Conservation (phyloP, 2,888 invertebrate species). For the Punctoribates punctum region DNA sequence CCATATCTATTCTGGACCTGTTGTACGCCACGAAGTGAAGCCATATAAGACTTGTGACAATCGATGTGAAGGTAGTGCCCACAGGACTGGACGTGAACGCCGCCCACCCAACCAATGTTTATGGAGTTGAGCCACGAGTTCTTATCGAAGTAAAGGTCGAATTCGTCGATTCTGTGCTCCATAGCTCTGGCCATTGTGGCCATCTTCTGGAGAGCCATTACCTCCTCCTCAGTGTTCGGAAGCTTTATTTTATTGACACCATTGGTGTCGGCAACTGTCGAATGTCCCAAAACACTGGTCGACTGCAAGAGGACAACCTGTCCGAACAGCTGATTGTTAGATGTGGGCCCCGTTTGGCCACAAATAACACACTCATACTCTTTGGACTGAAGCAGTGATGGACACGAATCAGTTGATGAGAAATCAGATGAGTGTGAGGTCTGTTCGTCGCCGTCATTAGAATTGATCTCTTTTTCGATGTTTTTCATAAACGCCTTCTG, state of each 20-base stretch:
- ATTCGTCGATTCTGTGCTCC: constrained; percentile 69
- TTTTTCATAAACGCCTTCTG: constrained; percentile 87
- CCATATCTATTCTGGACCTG: constrained; percentile 29
- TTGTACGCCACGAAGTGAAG: constrained; percentile 64
- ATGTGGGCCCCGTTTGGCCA: constrained; percentile 80
- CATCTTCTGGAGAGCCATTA: background rate
- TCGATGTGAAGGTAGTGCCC: constrained; percentile 94
- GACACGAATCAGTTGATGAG: background rate
- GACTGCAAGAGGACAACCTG: constrained; percentile 79
- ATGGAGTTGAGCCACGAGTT: constrained; percentile 74
- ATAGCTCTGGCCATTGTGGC: constrained; percentile 58
- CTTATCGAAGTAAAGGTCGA: constrained; percentile 71
- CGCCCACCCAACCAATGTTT: constrained; percentile 81
- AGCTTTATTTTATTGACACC: background rate
- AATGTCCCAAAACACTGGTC: constrained; percentile 63
- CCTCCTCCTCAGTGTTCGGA: constrained; percentile 34
- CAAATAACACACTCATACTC: constrained; percentile 96
- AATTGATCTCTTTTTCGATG: constrained; percentile 39
- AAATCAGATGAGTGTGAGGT: background rate
- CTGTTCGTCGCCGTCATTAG: background rate
- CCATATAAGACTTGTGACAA: constrained; percentile 85
- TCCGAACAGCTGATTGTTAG: constrained; percentile 77
- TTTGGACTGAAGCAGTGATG: constrained; percentile 49
- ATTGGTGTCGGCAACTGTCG: background rate
- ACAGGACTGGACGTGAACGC: constrained; percentile 89